Conservation (phyloP, 2,113 vertebrate genomes). For the Hippocampus comes region DNA sequence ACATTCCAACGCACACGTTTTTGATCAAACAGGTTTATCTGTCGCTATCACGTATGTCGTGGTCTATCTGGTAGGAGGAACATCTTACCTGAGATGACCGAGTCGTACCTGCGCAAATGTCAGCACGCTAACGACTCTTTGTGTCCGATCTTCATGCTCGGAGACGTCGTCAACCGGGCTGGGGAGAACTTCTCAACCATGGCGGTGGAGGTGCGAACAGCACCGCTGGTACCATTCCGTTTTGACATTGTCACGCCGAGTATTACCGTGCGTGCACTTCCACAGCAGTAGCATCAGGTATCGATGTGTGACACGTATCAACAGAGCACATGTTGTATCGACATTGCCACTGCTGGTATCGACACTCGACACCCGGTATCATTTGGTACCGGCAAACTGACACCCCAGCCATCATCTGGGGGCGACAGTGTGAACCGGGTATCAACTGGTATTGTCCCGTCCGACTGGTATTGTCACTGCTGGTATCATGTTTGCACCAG, state of each 20-base stretch:
- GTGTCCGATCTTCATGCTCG: slow-evolving; percentile 83
- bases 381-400: no score
- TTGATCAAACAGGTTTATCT: not conserved
- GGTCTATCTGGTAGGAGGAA: slow-evolving; percentile 70
- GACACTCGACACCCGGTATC: no score
- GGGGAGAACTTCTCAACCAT: slow-evolving; percentile 78
- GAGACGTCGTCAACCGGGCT: slow-evolving; percentile 73
- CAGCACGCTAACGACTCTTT: slow-evolving; percentile 45
- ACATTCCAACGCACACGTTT: slow-evolving; percentile 17
- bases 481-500: no score
- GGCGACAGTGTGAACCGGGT: no score
- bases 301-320: no score
- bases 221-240: not conserved
- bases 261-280: no score
- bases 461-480: no score
- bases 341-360: no score
- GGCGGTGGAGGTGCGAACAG: slow-evolving; percentile 74
- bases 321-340: no score
- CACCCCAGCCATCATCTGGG: no score
- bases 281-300: no score
- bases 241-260: not conserved
- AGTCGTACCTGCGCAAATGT: slow-evolving; percentile 66
- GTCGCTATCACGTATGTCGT: not conserved
- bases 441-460: no score
- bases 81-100: slow-evolving; percentile 73